A percentile compares a stretch with the other conserved stretches of the same genome.
phyloP scores from a whole-genome alignment of 1,140 invertebrate genomes.

The Trialeurodes vaporariorum region DNA sequence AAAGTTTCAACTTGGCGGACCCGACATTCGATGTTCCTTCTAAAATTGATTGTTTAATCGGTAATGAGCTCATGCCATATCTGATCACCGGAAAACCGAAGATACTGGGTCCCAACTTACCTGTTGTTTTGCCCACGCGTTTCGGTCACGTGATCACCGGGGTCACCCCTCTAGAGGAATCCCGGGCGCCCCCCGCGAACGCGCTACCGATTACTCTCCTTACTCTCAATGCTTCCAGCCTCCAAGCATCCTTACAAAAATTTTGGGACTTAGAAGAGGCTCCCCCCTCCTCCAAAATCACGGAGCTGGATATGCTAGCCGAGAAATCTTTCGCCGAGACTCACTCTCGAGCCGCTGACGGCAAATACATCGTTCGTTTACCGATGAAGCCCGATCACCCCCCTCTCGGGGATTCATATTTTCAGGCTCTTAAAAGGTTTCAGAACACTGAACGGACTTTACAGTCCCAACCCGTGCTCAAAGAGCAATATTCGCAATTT shows the following conservation, averaged over 20 bases:
- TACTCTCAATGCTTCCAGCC: too few species aligned
- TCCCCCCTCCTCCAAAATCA: neutral
- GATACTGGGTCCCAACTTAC: too few species aligned
- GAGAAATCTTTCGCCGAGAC: slow-evolving; percentile 3
- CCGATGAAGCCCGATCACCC: slow-evolving; percentile 5
- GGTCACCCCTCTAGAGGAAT: too few species aligned
- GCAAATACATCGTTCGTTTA: slow-evolving; percentile 10
- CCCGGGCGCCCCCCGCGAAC: too few species aligned
- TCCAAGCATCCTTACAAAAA: neutral
- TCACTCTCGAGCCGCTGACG: neutral
- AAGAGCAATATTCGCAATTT: neutral
- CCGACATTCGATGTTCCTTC: too few species aligned
- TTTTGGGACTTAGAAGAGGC: slow-evolving; percentile 12
- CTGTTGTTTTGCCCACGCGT: too few species aligned
- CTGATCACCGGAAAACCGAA: too few species aligned
- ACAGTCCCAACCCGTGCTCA: neutral
- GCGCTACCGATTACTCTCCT: too few species aligned
- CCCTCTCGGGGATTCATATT: slow-evolving; percentile 3
- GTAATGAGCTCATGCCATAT: too few species aligned
- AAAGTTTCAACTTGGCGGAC: too few species aligned
- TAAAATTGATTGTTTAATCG: too few species aligned
- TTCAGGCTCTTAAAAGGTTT: neutral
- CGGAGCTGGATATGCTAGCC: neutral
- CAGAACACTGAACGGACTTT: neutral
- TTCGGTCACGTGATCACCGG: too few species aligned